phyloP scores from a whole-genome alignment of 2,797 vertebrate species.

The Carapus acus region DNA sequence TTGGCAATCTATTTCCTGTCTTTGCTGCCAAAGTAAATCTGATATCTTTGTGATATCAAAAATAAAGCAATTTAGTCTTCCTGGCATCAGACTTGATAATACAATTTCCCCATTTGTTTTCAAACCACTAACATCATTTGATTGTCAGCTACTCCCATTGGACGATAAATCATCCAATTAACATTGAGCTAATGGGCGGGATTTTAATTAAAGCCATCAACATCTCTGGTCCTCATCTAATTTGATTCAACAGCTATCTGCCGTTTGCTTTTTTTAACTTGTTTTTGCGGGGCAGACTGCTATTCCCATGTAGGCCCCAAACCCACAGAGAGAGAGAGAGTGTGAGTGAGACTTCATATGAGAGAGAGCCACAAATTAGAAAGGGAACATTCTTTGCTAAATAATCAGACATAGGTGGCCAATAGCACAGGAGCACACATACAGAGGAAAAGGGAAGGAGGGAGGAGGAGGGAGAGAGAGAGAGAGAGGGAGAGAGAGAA shows the following conservation, averaged over 20 bases:
- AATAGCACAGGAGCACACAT: too few species aligned
- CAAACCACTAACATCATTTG: conserved; percentile 46
- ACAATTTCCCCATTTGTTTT: conserved; percentile 45
- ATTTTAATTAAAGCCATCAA: conserved; percentile 68
- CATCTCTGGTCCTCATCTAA: conserved; percentile 27
- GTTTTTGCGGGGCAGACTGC: conserved; percentile 62
- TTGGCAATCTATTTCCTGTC: conserved; percentile 8
- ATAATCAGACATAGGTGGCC: too few species aligned
- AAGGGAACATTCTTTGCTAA: too few species aligned
- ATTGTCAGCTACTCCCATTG: conserved; percentile 58
- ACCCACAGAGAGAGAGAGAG: not conserved
- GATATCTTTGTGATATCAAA: conserved; percentile 35
- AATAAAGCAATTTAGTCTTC: conserved; percentile 26
- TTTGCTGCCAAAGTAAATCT: conserved; percentile 23
- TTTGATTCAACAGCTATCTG: conserved; percentile 63
- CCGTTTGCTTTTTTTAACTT: conserved; percentile 38
- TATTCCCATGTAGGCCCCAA: too few species aligned
- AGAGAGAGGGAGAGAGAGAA: not conserved
- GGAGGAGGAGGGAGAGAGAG: too few species aligned
- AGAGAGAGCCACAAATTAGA: too few species aligned
- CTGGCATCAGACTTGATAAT: conserved; percentile 33
- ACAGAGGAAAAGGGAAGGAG: too few species aligned
- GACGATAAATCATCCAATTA: conserved; percentile 69
- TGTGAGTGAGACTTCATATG: not conserved
- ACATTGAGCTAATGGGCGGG: conserved; percentile 63